Conservation (phyloP, 2,888 invertebrate genomes). For the Hypena proboscidalis region DNA sequence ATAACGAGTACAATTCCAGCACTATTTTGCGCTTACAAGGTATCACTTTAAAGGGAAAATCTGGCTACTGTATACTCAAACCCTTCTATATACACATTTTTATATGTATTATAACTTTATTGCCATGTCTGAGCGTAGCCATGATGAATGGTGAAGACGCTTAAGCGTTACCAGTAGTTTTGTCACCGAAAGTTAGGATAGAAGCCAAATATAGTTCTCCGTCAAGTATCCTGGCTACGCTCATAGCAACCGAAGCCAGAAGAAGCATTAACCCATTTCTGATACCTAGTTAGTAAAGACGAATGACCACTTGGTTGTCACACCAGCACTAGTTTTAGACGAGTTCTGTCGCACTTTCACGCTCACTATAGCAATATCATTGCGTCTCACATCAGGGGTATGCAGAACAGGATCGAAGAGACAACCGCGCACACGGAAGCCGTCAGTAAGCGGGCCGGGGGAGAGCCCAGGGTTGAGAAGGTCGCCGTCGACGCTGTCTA, state of each 20-base stretch:
- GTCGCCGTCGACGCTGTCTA: conserved; percentile 78
- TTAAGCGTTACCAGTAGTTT: too few relatives aligned
- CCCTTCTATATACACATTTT: too few relatives aligned
- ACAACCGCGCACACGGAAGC: conserved; percentile 77
- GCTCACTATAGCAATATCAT: conserved; percentile 41
- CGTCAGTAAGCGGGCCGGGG: conserved; percentile 67
- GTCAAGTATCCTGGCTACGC: too few relatives aligned
- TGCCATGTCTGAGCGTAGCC: too few relatives aligned
- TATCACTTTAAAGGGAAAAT: conserved; percentile 22
- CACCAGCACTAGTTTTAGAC: conserved; percentile 31
- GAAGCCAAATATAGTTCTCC: too few relatives aligned
- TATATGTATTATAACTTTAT: too few relatives aligned
- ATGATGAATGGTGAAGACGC: too few relatives aligned
- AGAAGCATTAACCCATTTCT: too few relatives aligned
- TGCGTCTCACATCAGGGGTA: conserved; percentile 64
- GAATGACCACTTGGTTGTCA: conserved; percentile 17
- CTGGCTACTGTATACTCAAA: not conserved
- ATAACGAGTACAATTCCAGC: conserved; percentile 11
- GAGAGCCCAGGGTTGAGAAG: conserved; percentile 62
- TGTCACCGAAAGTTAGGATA: too few relatives aligned
- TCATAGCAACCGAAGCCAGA: too few relatives aligned
- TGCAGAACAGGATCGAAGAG: conserved; percentile 82
- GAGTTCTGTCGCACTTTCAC: conserved; percentile 37
- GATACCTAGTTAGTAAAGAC: too few relatives aligned
- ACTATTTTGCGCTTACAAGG: conserved; percentile 32